A percentile compares a stretch with the other conserved stretches of the same genome.
Conservation (phyloP, 2,113 vertebrate species). For the Oncorhynchus gorbuscha region DNA sequence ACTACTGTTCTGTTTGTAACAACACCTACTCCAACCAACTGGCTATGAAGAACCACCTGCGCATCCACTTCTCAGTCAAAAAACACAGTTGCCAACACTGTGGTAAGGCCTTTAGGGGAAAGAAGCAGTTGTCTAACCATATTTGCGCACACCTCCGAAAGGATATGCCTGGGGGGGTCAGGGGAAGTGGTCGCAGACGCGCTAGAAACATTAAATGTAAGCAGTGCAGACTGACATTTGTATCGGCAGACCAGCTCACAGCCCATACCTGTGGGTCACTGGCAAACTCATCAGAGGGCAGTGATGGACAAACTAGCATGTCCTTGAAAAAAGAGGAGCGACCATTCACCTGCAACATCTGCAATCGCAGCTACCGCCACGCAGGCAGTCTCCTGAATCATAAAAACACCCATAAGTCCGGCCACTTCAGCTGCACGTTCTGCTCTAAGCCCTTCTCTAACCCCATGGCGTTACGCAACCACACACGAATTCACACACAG, state of each 20-base stretch:
- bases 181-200: constrained; percentile 40
- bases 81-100: constrained; percentile 80
- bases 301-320: background rate
- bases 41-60: constrained; percentile 86
- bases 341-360: constrained; percentile 74
- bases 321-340: constrained; percentile 60
- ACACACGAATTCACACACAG: constrained; percentile 76
- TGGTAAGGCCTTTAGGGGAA: constrained; percentile 81
- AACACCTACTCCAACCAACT: constrained; percentile 87
- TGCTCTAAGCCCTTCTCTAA: constrained; percentile 79
- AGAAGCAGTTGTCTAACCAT: constrained; percentile 79
- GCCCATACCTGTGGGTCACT: constrained; percentile 52
- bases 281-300: constrained; percentile 16
- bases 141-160: constrained; percentile 65
- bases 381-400: constrained; percentile 77
- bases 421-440: constrained; percentile 74
- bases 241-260: constrained; percentile 52
- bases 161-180: constrained; percentile 26
- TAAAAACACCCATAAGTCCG: constrained; percentile 78
- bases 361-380: constrained; percentile 75
- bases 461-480: constrained; percentile 77
- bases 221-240: constrained; percentile 58
- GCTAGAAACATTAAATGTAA: constrained; percentile 59
- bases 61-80: constrained; percentile 81
- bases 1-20: constrained; percentile 82